Evolutionary conservation across 2,888 invertebrate genomes (phyloP).

Genomic region (Drosophila meridiana): DNA sequence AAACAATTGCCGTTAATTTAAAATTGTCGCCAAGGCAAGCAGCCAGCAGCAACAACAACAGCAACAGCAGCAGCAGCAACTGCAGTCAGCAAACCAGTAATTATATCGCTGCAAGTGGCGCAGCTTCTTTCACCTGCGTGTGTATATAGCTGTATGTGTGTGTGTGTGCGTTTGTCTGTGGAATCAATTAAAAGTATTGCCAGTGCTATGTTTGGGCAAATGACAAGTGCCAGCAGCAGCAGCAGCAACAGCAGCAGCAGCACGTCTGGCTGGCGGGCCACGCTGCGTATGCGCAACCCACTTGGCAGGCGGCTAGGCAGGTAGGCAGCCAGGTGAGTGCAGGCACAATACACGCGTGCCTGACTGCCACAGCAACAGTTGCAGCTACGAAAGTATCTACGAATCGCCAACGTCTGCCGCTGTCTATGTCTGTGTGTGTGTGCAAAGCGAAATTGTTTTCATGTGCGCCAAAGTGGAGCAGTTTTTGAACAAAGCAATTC

Average conservation of each 20-base stretch:
- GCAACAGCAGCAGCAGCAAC: constrained; percentile 20
- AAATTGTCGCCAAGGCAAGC: constrained; percentile 74
- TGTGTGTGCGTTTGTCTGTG: constrained; percentile 55
- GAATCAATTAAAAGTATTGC: constrained; percentile 81
- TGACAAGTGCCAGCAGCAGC: constrained; percentile 68
- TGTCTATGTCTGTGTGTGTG: constrained; percentile 11
- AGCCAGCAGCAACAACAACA: constrained; percentile 9
- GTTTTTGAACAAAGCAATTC: constrained; percentile 82
- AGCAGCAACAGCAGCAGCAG: constrained; percentile 20
- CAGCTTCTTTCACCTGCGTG: constrained; percentile 71
- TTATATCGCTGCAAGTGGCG: constrained; percentile 71
- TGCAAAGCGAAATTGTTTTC: constrained; percentile 77
- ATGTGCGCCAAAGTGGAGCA: constrained; percentile 80
- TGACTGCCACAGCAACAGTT: constrained; percentile 32
- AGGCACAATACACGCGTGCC: constrained; percentile 56
- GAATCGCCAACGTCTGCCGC: constrained; percentile 23
- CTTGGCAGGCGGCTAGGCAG: constrained; percentile 54
- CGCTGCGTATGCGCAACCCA: constrained; percentile 66
- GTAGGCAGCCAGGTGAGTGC: constrained; percentile 27
- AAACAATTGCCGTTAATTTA: constrained; percentile 80
- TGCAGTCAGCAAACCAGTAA: constrained; percentile 66
- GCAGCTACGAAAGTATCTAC: constrained; percentile 56
- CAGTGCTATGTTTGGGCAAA: constrained; percentile 75
- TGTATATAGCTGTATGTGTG: constrained; percentile 15
- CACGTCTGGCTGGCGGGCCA: constrained; percentile 17